Evolutionary conservation across 1,140 invertebrate species (phyloP).

Genomic region (Drosophila bifasciata): DNA sequence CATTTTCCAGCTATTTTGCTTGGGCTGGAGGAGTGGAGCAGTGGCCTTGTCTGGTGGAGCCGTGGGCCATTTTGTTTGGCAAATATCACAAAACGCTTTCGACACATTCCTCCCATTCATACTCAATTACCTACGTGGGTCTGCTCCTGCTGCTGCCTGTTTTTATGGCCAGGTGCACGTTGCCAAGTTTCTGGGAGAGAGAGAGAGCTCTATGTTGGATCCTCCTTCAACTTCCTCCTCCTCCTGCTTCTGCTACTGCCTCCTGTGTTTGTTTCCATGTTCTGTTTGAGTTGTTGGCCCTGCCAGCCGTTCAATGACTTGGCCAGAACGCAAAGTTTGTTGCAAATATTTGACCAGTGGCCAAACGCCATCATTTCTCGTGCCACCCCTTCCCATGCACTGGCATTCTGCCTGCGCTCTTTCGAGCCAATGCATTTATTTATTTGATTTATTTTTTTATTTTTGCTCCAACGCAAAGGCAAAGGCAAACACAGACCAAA

Average conservation of each 20-base stretch:
- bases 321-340: slow-evolving; percentile 68
- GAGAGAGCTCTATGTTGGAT: slow-evolving; percentile 16
- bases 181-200: slow-evolving; percentile 35
- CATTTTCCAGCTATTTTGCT: slow-evolving; percentile 80
- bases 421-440: slow-evolving; percentile 71
- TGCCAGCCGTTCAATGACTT: slow-evolving; percentile 73
- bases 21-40: slow-evolving; percentile 23
- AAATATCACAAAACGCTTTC: slow-evolving; percentile 76
- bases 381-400: not conserved
- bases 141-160: slow-evolving; percentile 1
- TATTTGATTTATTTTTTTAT: slow-evolving; percentile 72
- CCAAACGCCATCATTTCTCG: slow-evolving; percentile 25
- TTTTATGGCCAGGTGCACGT: slow-evolving; percentile 29
- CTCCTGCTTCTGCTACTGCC: slow-evolving; percentile 10
- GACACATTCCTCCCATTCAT: slow-evolving; percentile 79
- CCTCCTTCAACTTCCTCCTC: slow-evolving; percentile 13
- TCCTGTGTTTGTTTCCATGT: slow-evolving; percentile 15
- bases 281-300: slow-evolving; percentile 64
- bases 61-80: slow-evolving; percentile 65
- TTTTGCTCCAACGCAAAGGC: not conserved
- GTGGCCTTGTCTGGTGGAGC: slow-evolving; percentile 21
- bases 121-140: slow-evolving; percentile 79
- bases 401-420: slow-evolving; percentile 28
- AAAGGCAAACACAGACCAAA: slow-evolving; percentile 36
- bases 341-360: slow-evolving; percentile 79